Percentiles rank a stretch among this genome's conserved stretches.
These are phyloP conservation scores for zebrafish (Danio rerio) DNA, from an alignment of 2,113 vertebrate genomes.

Conservation along the genomic window GRCz12tu NC_133189.1:7215501-7216000, in stretches of 20 bases:
- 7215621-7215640: too few species aligned
- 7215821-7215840: slow-evolving; percentile 16
- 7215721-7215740: slow-evolving; percentile 60
- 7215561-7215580: too few species aligned
- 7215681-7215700: too few species aligned
- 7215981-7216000: slow-evolving; percentile 73
- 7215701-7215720: slow-evolving; percentile 12
- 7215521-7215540: too few species aligned
- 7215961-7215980: slow-evolving; percentile 84
- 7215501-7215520: too few species aligned
- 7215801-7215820: slow-evolving; percentile 90
- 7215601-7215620: too few species aligned
- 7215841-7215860: slow-evolving; percentile 22
- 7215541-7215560: too few species aligned
- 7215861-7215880: slow-evolving; percentile 21
- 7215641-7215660: too few species aligned
- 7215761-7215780: slow-evolving; percentile 83
- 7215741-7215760: slow-evolving; percentile 91
- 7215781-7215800: slow-evolving; percentile 87
- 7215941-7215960: slow-evolving; percentile 72
- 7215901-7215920: slow-evolving; percentile 20
- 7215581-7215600: too few species aligned
- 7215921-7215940: slow-evolving; percentile 35
- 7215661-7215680: too few species aligned
- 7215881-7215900: slow-evolving; percentile 28